Base-by-base conservation (phyloP, 2,113 vertebrate genomes). In the Proterorhinus semilunaris region DNA sequence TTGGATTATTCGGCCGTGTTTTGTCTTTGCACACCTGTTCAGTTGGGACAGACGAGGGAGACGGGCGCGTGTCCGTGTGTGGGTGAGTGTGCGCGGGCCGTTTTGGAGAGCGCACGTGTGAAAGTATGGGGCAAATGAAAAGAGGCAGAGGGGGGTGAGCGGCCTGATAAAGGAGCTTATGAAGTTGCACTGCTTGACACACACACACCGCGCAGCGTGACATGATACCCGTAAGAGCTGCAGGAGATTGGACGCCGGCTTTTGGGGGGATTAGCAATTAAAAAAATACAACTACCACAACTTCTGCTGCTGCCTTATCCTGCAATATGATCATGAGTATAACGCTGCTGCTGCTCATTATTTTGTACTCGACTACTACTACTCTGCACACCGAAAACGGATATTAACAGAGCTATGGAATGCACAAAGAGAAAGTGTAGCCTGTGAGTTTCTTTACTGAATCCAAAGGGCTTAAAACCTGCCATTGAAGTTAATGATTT, bases 161-260 rank as follows among this genome's bases (percentile, higher is more conserved):
- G 12, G 17, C 59, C 81, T 89, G 85, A 90, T 90, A 89, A 89
- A 80, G 66, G 73, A 80, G 87, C 69, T 85, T 82, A 86, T 88
- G 86, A 90, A 87, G 86, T 85, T 48, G 44, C 68, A 15, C 78
- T 6, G 63, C 82, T 79, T 81, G 78, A 83, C 78, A 81, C 70
- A 43, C 77, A 90, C 27, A 36, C 76, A 88, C 83, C 91, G 61
- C 82, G 53, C 80, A 84, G 81, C 75, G 71, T 79, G 88, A 89
- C 85, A 78, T 61, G 71, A 80, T 75, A 82, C 81, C 80, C 90
- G 91, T 91, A 91, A 90, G 83, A 88, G 85, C 87, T 77, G 62
- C 85, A 86, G 87, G 83, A 83, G 73, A 87, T 81, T 69, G 69
- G 69, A 86, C 74, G 78, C 77, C 17, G 61, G 16, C 45, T 17